Evolutionary conservation across 2,113 vertebrate species (phyloP), one percentile per base, ranked within the genome.

Genomic region (Saccopteryx bilineata): DNA sequence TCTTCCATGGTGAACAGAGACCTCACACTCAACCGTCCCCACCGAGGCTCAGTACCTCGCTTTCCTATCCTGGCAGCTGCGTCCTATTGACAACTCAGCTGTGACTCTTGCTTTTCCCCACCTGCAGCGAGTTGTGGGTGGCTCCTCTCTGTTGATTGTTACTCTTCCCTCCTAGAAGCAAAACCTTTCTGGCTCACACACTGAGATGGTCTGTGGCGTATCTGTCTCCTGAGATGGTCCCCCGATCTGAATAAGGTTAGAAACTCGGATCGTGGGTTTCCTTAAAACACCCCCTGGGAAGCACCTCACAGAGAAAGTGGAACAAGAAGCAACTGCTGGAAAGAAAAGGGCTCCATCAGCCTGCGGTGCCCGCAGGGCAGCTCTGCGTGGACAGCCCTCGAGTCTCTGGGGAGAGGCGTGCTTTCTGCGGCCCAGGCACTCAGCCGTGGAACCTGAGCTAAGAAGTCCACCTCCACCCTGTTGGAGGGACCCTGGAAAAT

Each of bases 401-500:
- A 23, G 26, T 48, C 33, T 61, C 56, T 3, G 0, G 33, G 58
- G 5, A 58, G n/a, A 1, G 31, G 7, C 13, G 58, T 52, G 12
- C 4, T 79, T 4, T 12, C 24, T 11, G 11, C n/a, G 39, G 39
- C 46, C 46, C 0, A 0, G 39, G 10, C 14, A n/a, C 1, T 33
- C 2, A 24, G 18, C 76, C 26, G 54, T 12, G 18, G 54, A 75
- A 52, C 2, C 28, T n/a, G 52, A 80, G 15, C 15, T 54, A 33
- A 78, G 54, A 82, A 54, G n/a, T 17, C 52, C n/a, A 71, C 11
- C 4, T 68, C 0, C 50, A 3, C 14, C 26, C 3, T 31, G 31
- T 8, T 65, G 4, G 28, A 87, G 72, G 48, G 26, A 66, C 26
- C 13, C 7, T 24, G 28, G 33, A 10, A 50, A 28, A 60, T 28